Base-by-base conservation (phyloP, 2,888 invertebrate species). In the Patella caerulea region DNA sequence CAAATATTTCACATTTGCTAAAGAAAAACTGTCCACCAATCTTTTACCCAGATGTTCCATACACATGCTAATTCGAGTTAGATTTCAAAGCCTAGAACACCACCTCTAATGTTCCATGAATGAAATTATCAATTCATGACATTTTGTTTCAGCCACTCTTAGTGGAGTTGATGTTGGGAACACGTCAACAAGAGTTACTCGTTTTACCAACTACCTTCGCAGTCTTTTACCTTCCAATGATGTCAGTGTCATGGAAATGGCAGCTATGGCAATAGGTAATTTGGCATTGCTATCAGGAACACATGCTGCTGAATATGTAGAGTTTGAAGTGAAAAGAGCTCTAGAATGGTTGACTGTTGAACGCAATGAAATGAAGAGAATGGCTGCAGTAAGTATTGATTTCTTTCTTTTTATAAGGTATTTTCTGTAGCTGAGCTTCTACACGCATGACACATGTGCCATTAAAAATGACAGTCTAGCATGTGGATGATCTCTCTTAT, bases 291-390 rank as follows among this genome's bases (percentile, higher is more conserved):
- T 92, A 0, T 92, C 93, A 11, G 98, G 98, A 17, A 97, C 97
- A 0, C 97, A 97, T 91, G 96, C 98, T 54, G 96, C 97, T 0
- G 98, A 98, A 90, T 98, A 98, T 91, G 98, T 99, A n/a, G 98
- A 98, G 88, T 98, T 98, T 93, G 98, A 98, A 92, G 97, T 98
- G 2, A 97, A 97, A 91, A 94, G 96, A 88, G 97, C 98, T 1
- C 96, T 98, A 91, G 99, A 99, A 91, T 98, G 97, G 97, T 93
- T 99, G 7, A 95, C 95, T 52, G 96, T 96, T 74, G 98, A 90
- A 69, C 93, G 97, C 84, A 95, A 97, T 91, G 98, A 98, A 92
- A 96, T 96, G 3, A 95, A 97, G 90, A 94, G 97, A 73, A 96
- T 97, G 92, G 97, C 97, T 15, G 98, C 98, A 15, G 97, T 93